These are phyloP conservation scores for Falco concolor DNA, from an alignment of 2,797 vertebrate genomes.

Conservation along the genomic window DNA sequence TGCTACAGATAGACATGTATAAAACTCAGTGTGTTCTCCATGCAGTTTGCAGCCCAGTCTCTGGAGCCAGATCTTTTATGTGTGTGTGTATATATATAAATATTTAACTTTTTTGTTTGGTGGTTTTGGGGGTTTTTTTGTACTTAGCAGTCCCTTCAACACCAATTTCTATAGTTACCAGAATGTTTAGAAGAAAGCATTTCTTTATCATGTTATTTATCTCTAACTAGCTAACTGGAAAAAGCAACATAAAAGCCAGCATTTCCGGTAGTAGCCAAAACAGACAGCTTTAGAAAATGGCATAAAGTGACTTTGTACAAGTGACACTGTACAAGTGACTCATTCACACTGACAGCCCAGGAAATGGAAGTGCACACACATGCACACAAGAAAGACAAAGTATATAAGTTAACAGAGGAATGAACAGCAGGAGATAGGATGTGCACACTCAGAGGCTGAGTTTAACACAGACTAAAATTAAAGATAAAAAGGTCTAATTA, in stretches of 20 bases:
- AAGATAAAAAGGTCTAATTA: background rate
- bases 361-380: background rate
- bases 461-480: background rate
- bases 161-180: background rate
- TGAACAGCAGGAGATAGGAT: background rate
- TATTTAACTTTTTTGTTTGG: too few relatives aligned
- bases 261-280: background rate
- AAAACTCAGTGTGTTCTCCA: background rate
- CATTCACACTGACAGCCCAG: background rate
- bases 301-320: background rate
- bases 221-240: background rate
- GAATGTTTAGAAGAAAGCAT: background rate
- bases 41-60: background rate
- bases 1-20: background rate
- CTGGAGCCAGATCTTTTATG: background rate
- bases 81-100: accelerated
- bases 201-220: background rate
- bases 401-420: background rate
- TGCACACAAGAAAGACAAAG: background rate
- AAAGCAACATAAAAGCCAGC: background rate
- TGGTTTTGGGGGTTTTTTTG: background rate
- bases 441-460: background rate
- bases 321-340: constrained; percentile 1
- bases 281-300: background rate
- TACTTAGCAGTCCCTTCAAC: background rate